These are phyloP conservation scores for Orius insidiosus DNA, from an alignment of 1,140 invertebrate genomes.

Conservation along the genomic window DNA sequence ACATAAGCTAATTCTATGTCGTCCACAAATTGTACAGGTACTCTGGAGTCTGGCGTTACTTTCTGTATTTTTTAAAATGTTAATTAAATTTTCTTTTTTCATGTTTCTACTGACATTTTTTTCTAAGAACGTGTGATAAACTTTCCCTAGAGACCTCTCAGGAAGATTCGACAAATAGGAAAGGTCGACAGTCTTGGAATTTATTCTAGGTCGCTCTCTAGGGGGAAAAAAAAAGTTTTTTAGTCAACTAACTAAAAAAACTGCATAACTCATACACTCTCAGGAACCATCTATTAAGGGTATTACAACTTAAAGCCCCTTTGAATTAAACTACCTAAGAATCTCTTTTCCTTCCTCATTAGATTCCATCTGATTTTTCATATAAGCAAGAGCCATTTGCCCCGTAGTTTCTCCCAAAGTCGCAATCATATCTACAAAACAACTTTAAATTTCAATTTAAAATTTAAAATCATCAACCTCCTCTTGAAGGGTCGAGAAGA, in stretches of 20 bases:
- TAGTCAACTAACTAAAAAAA: conserved; percentile 4
- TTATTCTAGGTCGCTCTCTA: conserved; percentile 67
- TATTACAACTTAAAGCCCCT: not conserved
- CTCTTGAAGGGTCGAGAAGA: conserved; percentile 45
- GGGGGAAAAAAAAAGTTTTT: conserved; percentile 16
- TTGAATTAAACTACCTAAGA: conserved; percentile 28
- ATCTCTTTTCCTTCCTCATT: conserved; percentile 52
- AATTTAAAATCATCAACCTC: conserved; percentile 23
- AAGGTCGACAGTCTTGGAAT: conserved; percentile 63
- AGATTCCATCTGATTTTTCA: conserved; percentile 45
- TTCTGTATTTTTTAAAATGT: conserved; percentile 32
- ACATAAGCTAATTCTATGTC: conserved; percentile 85
- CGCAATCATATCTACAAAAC: conserved; percentile 69
- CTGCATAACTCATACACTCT: not conserved
- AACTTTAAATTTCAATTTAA: too few species aligned
- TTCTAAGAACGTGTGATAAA: conserved; percentile 66
- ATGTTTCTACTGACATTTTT: conserved; percentile 40
- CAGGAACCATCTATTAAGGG: not conserved
- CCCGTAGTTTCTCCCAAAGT: conserved; percentile 83
- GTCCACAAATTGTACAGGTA: conserved; percentile 77
- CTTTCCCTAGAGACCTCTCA: conserved; percentile 61
- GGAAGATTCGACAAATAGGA: conserved; percentile 51
- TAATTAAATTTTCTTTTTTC: conserved; percentile 10
- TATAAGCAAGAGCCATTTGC: conserved; percentile 42
- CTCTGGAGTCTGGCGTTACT: conserved; percentile 82